phyloP scores from a whole-genome alignment of 2,888 invertebrate species.

The Phymatocera aterrima region DNA sequence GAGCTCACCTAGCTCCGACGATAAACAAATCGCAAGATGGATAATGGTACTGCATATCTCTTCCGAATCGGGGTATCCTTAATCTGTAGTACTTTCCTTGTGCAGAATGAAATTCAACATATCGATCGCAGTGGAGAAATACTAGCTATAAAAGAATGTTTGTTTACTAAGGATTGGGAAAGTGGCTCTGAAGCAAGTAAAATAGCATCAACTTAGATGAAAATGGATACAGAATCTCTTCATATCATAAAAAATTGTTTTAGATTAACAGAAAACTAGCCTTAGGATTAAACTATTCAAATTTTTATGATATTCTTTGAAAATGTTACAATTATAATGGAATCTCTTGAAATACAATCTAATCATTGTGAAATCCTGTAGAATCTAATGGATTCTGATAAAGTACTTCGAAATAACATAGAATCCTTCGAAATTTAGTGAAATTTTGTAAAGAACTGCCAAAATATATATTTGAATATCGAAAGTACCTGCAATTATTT shows the following conservation, averaged over 20 bases:
- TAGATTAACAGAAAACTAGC: too few relatives aligned
- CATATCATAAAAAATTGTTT: conserved; percentile 11
- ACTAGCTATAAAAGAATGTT: conserved; percentile 82
- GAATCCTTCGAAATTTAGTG: background rate
- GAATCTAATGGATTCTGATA: too few relatives aligned
- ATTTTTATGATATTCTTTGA: background rate
- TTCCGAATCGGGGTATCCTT: conserved; percentile 95
- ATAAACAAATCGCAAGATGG: conserved; percentile 94
- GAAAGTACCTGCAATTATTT: too few relatives aligned
- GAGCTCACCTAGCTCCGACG: conserved; percentile 87
- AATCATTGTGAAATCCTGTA: too few relatives aligned
- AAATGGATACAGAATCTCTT: conserved; percentile 31
- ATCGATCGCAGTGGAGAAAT: conserved; percentile 92
- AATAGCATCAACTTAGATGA: conserved; percentile 24
- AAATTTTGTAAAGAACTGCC: background rate
- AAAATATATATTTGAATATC: too few relatives aligned
- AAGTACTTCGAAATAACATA: background rate
- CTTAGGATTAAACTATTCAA: too few relatives aligned
- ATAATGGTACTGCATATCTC: conserved; percentile 94
- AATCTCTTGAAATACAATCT: background rate
- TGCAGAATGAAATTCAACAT: conserved; percentile 96
- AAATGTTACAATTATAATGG: background rate
- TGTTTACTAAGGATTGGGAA: background rate
- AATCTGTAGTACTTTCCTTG: conserved; percentile 94
- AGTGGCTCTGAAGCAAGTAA: conserved; percentile 30